Percentiles rank a stretch among this genome's conserved stretches.
Conservation (phyloP, 2,797 vertebrate species). For the Gephyroberyx darwinii region DNA sequence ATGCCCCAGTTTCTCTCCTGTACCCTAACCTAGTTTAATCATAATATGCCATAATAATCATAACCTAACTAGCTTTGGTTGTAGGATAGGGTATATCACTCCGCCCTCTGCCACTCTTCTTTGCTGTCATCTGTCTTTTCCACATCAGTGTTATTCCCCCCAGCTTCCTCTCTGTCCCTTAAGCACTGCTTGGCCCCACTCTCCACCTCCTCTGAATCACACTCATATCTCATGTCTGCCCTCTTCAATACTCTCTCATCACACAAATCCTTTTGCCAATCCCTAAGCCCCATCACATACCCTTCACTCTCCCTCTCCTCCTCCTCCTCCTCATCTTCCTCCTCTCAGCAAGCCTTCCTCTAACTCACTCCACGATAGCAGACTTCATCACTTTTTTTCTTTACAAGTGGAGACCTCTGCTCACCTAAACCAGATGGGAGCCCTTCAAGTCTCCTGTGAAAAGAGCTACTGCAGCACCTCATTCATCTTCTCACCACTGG, state of each 20-base stretch:
- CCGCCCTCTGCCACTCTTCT: conserved; percentile 3
- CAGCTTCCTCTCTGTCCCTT: conserved; percentile 1
- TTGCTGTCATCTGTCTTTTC: neutral
- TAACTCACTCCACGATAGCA: conserved; percentile 29
- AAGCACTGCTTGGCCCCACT: conserved; percentile 12
- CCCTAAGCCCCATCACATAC: conserved; percentile 29
- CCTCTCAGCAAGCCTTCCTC: conserved; percentile 20
- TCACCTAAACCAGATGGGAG: conserved; percentile 54
- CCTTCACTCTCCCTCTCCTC: conserved; percentile 34
- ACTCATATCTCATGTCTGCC: conserved; percentile 14
- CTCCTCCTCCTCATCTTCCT: conserved; percentile 3
- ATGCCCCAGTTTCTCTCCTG: conserved; percentile 6
- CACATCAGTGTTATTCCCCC: conserved; percentile 16
- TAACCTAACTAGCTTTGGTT: conserved; percentile 13
- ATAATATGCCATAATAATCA: neutral
- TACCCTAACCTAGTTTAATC: conserved; percentile 11
- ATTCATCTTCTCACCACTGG: conserved; percentile 59
- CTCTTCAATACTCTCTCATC: conserved; percentile 52
- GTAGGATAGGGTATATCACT: neutral
- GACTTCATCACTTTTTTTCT: conserved; percentile 49
- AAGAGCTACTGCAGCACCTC: conserved; percentile 41
- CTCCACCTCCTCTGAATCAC: conserved; percentile 32
- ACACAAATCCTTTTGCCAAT: conserved; percentile 1
- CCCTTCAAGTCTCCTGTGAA: conserved; percentile 47
- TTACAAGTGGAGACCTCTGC: conserved; percentile 44